These are phyloP conservation scores for Gorsachius goisagi DNA, from an alignment of 2,113 vertebrate species.

Conservation along the genomic window DNA sequence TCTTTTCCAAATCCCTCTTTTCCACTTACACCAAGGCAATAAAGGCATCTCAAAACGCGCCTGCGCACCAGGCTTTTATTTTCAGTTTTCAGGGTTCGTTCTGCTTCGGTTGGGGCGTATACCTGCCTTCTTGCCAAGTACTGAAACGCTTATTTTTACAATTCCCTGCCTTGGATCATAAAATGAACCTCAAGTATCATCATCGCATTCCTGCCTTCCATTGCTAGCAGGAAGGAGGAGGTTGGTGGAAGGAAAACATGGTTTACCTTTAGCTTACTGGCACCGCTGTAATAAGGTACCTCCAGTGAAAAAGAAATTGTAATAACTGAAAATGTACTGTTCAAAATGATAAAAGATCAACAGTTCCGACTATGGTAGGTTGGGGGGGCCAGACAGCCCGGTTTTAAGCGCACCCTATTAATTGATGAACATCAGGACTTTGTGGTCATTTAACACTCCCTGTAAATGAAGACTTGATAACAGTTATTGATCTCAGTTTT, in stretches of 20 bases:
- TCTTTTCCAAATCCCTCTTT: conserved; percentile 10
- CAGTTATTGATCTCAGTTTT: conserved; percentile 49
- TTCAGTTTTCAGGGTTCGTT: background rate
- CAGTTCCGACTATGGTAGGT: background rate
- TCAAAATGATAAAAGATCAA: background rate
- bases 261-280: background rate
- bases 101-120: background rate
- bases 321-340: background rate
- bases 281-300: background rate
- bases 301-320: background rate
- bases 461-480: conserved; percentile 45
- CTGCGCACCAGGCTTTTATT: background rate
- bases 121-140: background rate
- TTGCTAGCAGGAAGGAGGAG: background rate
- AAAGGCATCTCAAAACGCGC: background rate
- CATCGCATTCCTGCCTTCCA: background rate
- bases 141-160: background rate
- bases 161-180: background rate
- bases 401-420: conserved; percentile 21
- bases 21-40: conserved; percentile 2
- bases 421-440: conserved; percentile 9
- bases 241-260: background rate
- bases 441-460: conserved; percentile 27
- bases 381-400: background rate
- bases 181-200: background rate